A percentile compares a stretch with the other conserved stretches of the same genome.
Conservation (phyloP, 2,888 invertebrate genomes). For the Cosmia pyralina region DNA sequence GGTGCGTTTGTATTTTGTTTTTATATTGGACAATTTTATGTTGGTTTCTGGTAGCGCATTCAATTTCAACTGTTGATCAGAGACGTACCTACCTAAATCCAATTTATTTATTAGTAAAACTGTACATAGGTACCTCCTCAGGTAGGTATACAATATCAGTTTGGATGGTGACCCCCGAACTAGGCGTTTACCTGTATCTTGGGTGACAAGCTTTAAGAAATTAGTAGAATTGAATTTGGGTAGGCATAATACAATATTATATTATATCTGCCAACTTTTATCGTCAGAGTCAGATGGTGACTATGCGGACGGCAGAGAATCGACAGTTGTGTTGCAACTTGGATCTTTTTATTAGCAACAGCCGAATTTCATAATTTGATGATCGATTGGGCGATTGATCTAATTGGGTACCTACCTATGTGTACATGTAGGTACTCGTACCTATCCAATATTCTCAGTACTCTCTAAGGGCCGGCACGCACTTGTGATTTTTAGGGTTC, state of each 20-base stretch:
- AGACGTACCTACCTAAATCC: not conserved
- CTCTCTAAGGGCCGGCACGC: too few relatives aligned
- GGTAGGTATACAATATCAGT: not conserved
- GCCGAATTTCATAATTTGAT: not conserved
- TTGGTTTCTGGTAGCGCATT: not conserved
- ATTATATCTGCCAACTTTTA: not conserved
- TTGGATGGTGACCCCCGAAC: not conserved
- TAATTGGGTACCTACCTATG: not conserved
- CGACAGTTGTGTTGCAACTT: not conserved
- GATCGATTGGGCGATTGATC: not conserved
- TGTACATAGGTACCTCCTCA: not conserved
- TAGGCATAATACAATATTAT: not conserved
- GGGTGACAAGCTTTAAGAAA: not conserved
- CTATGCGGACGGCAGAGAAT: not conserved
- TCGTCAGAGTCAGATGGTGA: too few relatives aligned
- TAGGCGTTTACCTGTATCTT: not conserved
- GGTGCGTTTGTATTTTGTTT: slow-evolving; percentile 75
- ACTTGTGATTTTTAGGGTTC: too few relatives aligned
- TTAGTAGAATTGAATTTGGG: not conserved
- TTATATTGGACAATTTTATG: not conserved
- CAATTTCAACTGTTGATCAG: not conserved
- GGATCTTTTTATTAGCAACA: not conserved
- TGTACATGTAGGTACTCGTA: too few relatives aligned
- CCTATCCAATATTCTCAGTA: too few relatives aligned
- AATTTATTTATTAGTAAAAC: not conserved